Evolutionary conservation across 2,797 vertebrate species (phyloP).

Genomic region (Pipistrellus pygmaeus): DNA sequence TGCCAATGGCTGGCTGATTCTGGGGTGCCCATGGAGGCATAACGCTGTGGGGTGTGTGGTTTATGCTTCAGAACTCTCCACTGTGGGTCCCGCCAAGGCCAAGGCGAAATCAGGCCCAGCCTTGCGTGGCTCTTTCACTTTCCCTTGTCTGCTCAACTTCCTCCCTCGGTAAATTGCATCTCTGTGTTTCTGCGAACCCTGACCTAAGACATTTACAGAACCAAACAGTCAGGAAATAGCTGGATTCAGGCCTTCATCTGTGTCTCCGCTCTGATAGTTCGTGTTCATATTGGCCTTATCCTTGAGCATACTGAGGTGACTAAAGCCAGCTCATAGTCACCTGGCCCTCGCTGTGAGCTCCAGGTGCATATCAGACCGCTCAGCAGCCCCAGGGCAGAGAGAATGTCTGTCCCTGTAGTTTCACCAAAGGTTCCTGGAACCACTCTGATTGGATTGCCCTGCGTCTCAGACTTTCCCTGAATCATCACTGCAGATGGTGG

Average conservation of each 20-base stretch:
- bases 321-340: no score
- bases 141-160: conserved; percentile 14
- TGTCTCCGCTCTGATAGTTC: background rate
- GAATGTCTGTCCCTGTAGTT: background rate
- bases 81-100: background rate
- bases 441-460: background rate
- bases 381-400: background rate
- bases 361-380: background rate
- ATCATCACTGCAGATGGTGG: background rate
- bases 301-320: background rate
- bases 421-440: background rate
- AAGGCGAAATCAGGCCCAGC: background rate
- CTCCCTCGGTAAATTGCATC: background rate
- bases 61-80: background rate
- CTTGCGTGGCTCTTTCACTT: background rate
- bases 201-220: background rate
- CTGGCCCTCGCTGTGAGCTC: background rate
- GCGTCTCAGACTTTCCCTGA: background rate
- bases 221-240: background rate
- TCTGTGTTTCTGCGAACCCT: background rate
- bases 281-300: background rate
- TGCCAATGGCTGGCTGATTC: background rate
- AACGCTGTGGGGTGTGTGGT: background rate
- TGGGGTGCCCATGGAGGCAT: background rate
- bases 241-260: background rate